Base-by-base conservation (phyloP, 2,797 vertebrate species). In the Threskiornis aethiopicus region DNA sequence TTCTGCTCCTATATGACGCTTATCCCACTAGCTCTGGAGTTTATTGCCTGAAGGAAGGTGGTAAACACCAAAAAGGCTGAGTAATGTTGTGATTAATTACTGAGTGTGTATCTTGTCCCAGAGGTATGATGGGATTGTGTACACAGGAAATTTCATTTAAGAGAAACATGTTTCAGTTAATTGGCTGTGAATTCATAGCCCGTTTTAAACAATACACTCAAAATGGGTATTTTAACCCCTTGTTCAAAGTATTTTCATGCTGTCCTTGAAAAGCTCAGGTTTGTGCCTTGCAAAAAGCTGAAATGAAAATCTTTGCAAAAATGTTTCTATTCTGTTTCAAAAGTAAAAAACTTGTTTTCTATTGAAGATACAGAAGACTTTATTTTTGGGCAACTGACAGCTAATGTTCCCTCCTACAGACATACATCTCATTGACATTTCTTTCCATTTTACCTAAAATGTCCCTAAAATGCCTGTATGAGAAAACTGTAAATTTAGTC, bases 11-110 rank as follows among this genome's bases (percentile, higher is more conserved):
- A 29, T 19, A 21, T 1, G 10, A 59, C 85, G 67, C 71, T 84
- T 87, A 79, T 89, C 86, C 92, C 46, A 8, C 64, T 62, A 39
- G 17, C 86, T 75, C 67, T 85, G 87, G 62, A 80, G 67, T 75
- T 79, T 33, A 24, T 90, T 79, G 81, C 88, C 93, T 87, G 49
- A 54, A 96, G 94, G 78, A 95, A 89, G 46, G 84, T 78, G 78
- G 86, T 92, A 51, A 94, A 62, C 84, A 92, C 84, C 86, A 89
- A 83, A 96, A 96, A 82, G 90, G 33, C 49, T 93, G 86, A 94
- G 54, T 93, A 95, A 95, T n/a, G 24, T 87, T 91, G 66, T 93
- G 86, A 93, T 92, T 96, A 96, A 93, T 96, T 96, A 94, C 71
- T 71, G 76, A 84, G 42, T 52, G 67, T 83, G 8, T 85, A 75